Conservation (phyloP, 2,113 vertebrate species). For the Crotalus viridis region DNA sequence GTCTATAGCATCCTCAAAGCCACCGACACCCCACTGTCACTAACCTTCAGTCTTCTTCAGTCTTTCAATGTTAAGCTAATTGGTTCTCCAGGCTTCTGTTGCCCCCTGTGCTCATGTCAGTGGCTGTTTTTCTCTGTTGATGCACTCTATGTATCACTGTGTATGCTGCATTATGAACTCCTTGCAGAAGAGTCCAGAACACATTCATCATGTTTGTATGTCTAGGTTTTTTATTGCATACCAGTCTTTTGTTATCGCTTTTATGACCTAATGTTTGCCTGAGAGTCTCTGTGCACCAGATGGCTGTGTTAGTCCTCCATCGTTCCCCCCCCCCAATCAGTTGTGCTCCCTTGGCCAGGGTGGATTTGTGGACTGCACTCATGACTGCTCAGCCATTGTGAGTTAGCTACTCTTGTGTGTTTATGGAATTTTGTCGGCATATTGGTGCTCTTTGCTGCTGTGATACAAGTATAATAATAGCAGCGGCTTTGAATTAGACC, state of each 20-base stretch:
- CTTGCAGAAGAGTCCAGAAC: slow-evolving; percentile 9
- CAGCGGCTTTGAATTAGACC: slow-evolving; percentile 8
- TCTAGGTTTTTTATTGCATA: slow-evolving; percentile 15
- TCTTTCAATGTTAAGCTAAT: slow-evolving; percentile 16
- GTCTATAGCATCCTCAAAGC: slow-evolving; percentile 6
- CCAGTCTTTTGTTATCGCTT: slow-evolving; percentile 4
- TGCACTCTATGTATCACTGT: background rate
- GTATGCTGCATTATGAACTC: slow-evolving; percentile 8
- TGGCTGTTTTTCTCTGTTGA: slow-evolving; percentile 21
- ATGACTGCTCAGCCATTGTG: slow-evolving; percentile 5
- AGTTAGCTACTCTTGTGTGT: background rate
- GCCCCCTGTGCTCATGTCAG: slow-evolving; percentile 14
- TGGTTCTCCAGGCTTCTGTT: slow-evolving; percentile 17
- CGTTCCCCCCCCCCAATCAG: background rate
- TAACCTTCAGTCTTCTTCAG: slow-evolving; percentile 14
- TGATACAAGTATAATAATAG: slow-evolving; percentile 5
- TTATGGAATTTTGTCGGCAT: slow-evolving; percentile 27
- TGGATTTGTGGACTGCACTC: slow-evolving; percentile 7
- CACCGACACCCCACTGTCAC: background rate
- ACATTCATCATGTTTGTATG: slow-evolving; percentile 5
- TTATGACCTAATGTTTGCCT: slow-evolving; percentile 16
- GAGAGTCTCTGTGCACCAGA: background rate
- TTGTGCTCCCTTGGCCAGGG: background rate
- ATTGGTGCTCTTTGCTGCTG: slow-evolving; percentile 17
- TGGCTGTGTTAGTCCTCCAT: slow-evolving; percentile 5